Base-by-base conservation (phyloP, 2,888 invertebrate species). In the Polylopha cassiicola region DNA sequence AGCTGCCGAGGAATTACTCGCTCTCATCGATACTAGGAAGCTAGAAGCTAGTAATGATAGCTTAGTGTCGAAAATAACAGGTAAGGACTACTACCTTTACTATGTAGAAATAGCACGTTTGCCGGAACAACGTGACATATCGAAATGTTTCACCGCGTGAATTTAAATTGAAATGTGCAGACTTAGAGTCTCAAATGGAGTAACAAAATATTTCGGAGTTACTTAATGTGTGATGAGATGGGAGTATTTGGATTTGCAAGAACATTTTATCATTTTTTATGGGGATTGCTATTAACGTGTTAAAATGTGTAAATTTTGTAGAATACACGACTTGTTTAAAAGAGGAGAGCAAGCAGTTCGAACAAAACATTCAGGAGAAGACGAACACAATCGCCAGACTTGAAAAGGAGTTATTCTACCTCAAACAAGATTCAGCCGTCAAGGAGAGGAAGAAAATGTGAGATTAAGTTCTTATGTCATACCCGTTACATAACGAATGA, bases 1-100 rank as follows among this genome's bases (percentile, higher is more conserved):
- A 0, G 88, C 88, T 0, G 78, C 74, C 1, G 85, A 86, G 31
- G 86, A 87, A 47, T 61, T 86, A 7, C 55, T 66, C 1, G 63
- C 65, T 4, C 85, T 85, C 46, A 61, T 82, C 6, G 59, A 61
- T 23, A 72, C 81, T 0, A 77, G 74, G 44, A 80, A 77, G 39
- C 55, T 87, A 15, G 84, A 81, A 51, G 60, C 53, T 1, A 80
- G 79, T 2, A 87, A 87, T 48, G 57, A 66, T 8, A 65, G 67
- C 23, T 65, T 80, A 2, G 59, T 72, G 18, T 49, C 47, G 1
- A 68, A 73, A 49, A 87, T 87, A 23, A 50, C 65, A 51, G 77
- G 87, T 86, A 50, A 1, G 16, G 14, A 1, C 3, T 13, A 11
- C n/a, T n/a, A n/a, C n/a, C n/a, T n/a, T n/a, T n/a, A n/a, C n/a